Percentiles rank a stretch among this genome's conserved stretches.
Evolutionary conservation across 2,113 vertebrate species (phyloP).

Genomic region (Cebidichthys violaceus): DNA sequence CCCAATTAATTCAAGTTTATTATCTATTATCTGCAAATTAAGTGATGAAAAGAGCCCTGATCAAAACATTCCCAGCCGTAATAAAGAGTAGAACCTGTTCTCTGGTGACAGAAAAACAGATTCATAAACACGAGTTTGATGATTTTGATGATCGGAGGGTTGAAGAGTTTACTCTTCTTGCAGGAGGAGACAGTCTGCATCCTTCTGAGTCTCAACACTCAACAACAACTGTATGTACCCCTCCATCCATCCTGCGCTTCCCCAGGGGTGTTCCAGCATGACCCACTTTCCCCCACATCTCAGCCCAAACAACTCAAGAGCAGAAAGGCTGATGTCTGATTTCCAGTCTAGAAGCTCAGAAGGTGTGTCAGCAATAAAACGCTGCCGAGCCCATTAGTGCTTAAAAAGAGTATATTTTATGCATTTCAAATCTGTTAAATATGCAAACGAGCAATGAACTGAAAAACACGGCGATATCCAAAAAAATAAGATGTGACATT

Average conservation of each 20-base stretch:
- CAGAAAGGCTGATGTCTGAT: conserved; percentile 68
- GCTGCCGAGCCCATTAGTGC: conserved; percentile 1
- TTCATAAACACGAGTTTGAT: neutral
- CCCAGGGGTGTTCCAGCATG: conserved; percentile 61
- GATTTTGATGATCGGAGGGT: conserved; percentile 11
- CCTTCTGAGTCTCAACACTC: conserved; percentile 27
- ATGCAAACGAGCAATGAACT: conserved; percentile 7
- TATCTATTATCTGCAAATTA: neutral
- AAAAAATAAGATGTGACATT: neutral
- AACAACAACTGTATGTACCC: conserved; percentile 3
- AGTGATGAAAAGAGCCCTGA: neutral
- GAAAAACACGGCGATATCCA: neutral
- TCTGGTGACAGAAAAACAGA: neutral
- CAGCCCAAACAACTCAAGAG: conserved; percentile 68
- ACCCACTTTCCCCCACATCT: conserved; percentile 74
- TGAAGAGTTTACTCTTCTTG: conserved; percentile 39
- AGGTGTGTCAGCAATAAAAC: conserved; percentile 60
- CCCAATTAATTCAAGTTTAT: neutral
- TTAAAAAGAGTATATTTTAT: neutral
- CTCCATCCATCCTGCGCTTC: conserved; percentile 52
- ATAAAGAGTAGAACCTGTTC: neutral
- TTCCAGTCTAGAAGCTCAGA: conserved; percentile 51
- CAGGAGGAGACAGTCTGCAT: conserved; percentile 48
- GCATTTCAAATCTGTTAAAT: conserved; percentile 15
- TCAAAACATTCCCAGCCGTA: neutral